Evolutionary conservation across 2,888 invertebrate genomes (phyloP), one percentile per base, ranked within the genome.

Genomic region (Zhuqinia jingwanae): DNA sequence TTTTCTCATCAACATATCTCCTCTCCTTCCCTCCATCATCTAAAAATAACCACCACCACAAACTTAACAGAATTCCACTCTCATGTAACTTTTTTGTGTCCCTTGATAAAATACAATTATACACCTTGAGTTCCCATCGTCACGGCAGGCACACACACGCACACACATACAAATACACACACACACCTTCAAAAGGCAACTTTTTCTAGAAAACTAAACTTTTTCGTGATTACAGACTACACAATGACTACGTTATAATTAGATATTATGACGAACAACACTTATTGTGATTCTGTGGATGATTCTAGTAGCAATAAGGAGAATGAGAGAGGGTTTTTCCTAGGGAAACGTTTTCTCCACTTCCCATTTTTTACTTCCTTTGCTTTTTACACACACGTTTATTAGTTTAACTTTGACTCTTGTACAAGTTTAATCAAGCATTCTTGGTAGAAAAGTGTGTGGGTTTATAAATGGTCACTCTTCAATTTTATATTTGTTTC

Each of bases 221-320:
- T 79, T 79, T 36, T 58, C 58, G 68, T 68, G 45, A 68, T 68
- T 68, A 68, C 68, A 68, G 45, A 68, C 68, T 68, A 68, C 47
- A 68, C 36, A 79, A 36, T 68, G 50, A 68, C 79, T 79, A 36
- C 8, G 50, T 68, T 50, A 79, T 79, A 79, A 79, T 79, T 79
- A 68, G 78, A 47, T 63, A 78, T 53, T 25, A 53, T 45, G 79
- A 75, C 2, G 75, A 68, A 79, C 79, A 79, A 68, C 79, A 79
- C 45, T 79, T 79, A 78, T 78, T 76, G 76, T 76, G 45, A 60
- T 42, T 77, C 58, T 77, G 60, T 11, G 45, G 27, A 58, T 22
- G 30, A n/a, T n/a, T 36, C 3, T 36, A 15, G 63, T 13, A 22
- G 20, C 22, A 22, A 22, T 45, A 22, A 22, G 11, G 5, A 65